These are phyloP conservation scores for Diphyllodes magnificus DNA, from an alignment of 2,113 vertebrate genomes.

Conservation along the genomic window DNA sequence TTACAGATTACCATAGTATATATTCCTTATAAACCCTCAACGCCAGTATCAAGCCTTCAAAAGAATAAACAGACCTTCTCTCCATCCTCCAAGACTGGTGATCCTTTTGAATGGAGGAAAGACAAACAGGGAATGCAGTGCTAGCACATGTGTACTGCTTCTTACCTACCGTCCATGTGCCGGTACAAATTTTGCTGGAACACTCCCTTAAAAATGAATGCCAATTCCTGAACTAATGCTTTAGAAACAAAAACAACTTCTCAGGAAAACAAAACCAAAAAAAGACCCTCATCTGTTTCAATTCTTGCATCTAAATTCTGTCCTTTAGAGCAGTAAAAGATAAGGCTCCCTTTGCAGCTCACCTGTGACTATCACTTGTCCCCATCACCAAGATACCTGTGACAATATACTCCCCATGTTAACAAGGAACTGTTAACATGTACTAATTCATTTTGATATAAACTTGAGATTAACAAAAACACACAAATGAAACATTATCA, in stretches of 20 bases:
- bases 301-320: not conserved
- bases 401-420: not conserved
- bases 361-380: not conserved
- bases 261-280: not conserved
- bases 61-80: not conserved
- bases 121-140: fast-evolving
- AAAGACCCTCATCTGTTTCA: not conserved
- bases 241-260: not conserved
- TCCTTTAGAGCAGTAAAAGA: not conserved
- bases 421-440: not conserved
- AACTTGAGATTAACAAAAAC: not conserved
- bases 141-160: fast-evolving
- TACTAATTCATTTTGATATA: not conserved
- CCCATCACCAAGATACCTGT: not conserved
- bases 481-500: not conserved
- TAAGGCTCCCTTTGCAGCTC: not conserved
- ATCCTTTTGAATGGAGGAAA: not conserved
- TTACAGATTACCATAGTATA: not conserved
- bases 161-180: not conserved
- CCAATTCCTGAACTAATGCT: not conserved
- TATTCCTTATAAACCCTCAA: not conserved
- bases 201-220: not conserved
- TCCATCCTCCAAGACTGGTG: not conserved
- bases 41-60: not conserved
- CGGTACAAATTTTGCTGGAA: not conserved